These are phyloP conservation scores for Takifugu rubripes DNA, from an alignment of 2,797 vertebrate genomes.

Conservation along the genomic window DNA sequence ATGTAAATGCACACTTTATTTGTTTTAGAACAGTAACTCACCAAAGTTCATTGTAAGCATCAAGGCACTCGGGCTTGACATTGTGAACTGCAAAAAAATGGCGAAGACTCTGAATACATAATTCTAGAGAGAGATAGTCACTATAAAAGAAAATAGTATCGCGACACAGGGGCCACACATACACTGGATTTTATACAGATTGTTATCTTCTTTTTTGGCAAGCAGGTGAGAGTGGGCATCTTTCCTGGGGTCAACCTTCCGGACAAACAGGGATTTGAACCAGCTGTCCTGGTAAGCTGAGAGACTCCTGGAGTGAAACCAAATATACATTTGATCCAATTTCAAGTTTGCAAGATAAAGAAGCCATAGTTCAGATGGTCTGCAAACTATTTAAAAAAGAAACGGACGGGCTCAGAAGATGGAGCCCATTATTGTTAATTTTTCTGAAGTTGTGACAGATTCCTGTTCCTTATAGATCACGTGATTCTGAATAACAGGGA, in stretches of 20 bases:
- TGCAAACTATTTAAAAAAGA: too few relatives aligned
- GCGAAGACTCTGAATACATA: background rate
- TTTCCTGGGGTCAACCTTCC: constrained; percentile 94
- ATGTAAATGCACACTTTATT: too few relatives aligned
- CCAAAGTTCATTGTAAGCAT: constrained; percentile 95
- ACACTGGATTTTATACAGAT: constrained; percentile 97
- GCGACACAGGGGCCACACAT: constrained; percentile 44
- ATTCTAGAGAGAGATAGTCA: constrained; percentile 1
- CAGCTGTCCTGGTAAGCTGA: constrained; percentile 86
- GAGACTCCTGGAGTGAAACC: constrained; percentile 70
- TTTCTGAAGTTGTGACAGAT: too few relatives aligned
- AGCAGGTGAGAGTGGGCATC: constrained; percentile 95
- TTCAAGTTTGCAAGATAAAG: too few relatives aligned
- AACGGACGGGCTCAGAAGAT: too few relatives aligned
- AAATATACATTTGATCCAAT: constrained; percentile 1
- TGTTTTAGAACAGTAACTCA: constrained; percentile 64
- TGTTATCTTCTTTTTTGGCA: constrained; percentile 93
- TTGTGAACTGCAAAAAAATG: constrained; percentile 89
- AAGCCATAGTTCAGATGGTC: too few relatives aligned
- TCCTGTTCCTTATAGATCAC: too few relatives aligned
- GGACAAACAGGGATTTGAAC: constrained; percentile 94
- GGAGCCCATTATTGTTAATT: too few relatives aligned
- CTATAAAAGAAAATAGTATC: background rate
- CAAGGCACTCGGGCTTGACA: constrained; percentile 96
- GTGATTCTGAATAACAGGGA: too few relatives aligned